Conservation (phyloP, 2,888 invertebrate genomes). For the Oscheius sp. region DNA sequence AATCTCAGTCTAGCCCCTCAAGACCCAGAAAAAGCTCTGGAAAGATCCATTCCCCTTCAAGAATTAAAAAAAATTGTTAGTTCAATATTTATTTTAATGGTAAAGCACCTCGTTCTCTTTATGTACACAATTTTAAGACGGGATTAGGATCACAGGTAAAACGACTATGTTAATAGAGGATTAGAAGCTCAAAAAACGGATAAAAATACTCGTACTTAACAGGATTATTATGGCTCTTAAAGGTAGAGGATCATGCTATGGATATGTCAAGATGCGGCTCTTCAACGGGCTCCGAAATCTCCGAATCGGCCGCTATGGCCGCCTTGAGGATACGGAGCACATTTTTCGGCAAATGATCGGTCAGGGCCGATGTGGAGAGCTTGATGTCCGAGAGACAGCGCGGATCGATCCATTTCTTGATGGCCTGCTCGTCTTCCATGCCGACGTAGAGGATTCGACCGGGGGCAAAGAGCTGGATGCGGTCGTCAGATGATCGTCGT, state of each 20-base stretch:
- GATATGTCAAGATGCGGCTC: neutral
- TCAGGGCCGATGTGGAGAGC: conserved; percentile 86
- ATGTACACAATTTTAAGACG: conserved; percentile 1
- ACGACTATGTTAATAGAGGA: conserved; percentile 17
- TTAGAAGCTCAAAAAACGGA: no score
- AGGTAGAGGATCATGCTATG: neutral
- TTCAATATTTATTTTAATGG: no score
- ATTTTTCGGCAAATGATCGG: conserved; percentile 85
- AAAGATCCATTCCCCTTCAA: neutral
- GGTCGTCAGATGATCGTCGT: neutral
- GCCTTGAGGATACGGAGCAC: conserved; percentile 78
- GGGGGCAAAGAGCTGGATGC: conserved; percentile 80
- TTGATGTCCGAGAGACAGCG: conserved; percentile 78
- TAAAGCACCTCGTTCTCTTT: no score
- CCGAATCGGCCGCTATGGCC: conserved; percentile 2
- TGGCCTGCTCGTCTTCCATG: conserved; percentile 44
- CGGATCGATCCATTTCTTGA: conserved; percentile 50
- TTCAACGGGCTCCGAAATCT: neutral
- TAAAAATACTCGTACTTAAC: no score
- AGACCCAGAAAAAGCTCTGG: neutral
- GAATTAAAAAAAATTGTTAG: no score
- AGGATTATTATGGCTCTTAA: neutral
- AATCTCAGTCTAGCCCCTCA: neutral
- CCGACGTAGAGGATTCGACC: conserved; percentile 86
- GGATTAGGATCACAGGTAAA: conserved; percentile 4